A percentile compares a stretch with the other conserved stretches of the same genome.
Conservation (phyloP, 2,797 vertebrate species). For the Rhabdomys pumilio region DNA sequence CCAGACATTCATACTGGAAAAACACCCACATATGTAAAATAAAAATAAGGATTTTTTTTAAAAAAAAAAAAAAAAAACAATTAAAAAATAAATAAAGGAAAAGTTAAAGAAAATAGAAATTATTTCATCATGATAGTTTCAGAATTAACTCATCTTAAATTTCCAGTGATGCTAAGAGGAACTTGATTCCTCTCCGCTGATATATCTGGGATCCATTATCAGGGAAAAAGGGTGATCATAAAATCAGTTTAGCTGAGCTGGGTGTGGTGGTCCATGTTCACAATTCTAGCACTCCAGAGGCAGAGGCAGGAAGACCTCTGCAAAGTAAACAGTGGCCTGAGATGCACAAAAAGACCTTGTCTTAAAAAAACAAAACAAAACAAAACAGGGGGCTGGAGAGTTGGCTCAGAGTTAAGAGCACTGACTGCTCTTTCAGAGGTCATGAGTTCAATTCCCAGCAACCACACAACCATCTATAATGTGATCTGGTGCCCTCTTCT, state of each 20-base stretch:
- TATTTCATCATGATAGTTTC: not conserved
- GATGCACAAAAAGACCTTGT: not conserved
- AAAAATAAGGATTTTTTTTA: not conserved
- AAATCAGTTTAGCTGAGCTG: constrained; percentile 40
- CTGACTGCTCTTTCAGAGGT: too few relatives aligned
- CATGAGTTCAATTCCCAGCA: too few relatives aligned
- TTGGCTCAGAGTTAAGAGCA: too few relatives aligned
- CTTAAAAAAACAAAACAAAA: not conserved
- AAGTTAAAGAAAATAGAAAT: not conserved
- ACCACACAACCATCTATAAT: too few relatives aligned
- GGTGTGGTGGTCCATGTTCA: not conserved
- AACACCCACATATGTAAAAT: not conserved
- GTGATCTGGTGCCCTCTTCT: too few relatives aligned
- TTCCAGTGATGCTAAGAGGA: constrained; percentile 9
- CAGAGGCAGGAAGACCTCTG: not conserved
- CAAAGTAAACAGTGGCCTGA: not conserved
- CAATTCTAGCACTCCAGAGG: not conserved
- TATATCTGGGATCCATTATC: constrained; percentile 22
- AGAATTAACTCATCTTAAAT: constrained; percentile 41
- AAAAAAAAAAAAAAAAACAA: not conserved
- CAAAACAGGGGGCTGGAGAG: too few relatives aligned
- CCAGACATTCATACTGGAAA: not conserved
- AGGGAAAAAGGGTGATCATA: not conserved
- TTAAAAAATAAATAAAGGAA: not conserved
- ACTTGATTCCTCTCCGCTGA: not conserved